Conservation (phyloP, 2,797 vertebrate species). For the Arctocebus calabarensis region DNA sequence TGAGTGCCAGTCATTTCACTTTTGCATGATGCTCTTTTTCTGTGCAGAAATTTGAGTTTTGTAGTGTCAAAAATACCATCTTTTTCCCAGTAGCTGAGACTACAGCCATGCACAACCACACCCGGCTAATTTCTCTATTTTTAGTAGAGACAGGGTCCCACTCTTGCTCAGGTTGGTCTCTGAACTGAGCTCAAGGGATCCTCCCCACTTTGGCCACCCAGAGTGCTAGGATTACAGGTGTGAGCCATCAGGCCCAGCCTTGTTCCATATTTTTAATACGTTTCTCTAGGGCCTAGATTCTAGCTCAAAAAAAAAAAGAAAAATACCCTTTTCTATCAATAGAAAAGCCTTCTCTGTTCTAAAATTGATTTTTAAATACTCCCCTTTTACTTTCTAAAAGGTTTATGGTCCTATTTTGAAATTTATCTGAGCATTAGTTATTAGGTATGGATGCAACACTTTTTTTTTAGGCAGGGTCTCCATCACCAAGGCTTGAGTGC, state of each 20-base stretch:
- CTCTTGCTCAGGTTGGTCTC: no score
- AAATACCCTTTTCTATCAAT: no score
- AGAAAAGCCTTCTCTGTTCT: neutral
- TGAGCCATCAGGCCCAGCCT: no score
- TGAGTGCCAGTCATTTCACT: neutral
- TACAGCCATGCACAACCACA: no score
- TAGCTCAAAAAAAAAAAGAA: no score
- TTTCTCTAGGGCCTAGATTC: no score
- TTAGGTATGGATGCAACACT: neutral
- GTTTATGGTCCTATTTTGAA: slow-evolving; percentile 20
- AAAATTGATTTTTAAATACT: slow-evolving; percentile 38
- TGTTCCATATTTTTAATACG: no score
- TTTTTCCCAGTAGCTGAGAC: neutral
- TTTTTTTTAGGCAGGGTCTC: neutral
- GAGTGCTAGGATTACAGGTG: no score
- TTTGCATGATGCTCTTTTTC: slow-evolving; percentile 26
- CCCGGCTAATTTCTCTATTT: no score
- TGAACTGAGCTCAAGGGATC: no score
- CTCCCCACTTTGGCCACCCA: no score
- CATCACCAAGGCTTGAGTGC: neutral
- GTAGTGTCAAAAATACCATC: neutral
- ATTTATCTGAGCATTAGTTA: neutral
- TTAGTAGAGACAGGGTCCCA: no score
- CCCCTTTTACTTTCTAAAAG: neutral
- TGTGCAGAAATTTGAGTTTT: neutral